phyloP scores from a whole-genome alignment of 2,797 vertebrate species.

The Hapalemur alaotrensis region DNA sequence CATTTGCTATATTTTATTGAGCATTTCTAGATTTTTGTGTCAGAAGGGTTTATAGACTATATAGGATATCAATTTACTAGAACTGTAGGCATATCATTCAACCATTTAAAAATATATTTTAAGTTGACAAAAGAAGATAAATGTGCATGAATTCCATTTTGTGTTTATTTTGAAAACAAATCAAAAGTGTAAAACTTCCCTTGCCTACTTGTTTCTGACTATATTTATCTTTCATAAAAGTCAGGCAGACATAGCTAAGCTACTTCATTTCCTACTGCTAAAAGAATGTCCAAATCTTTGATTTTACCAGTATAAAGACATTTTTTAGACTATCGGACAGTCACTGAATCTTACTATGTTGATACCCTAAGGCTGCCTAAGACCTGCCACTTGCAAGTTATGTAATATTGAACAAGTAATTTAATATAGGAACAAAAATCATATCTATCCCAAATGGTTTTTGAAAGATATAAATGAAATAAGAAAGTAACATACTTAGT shows the following conservation, averaged over 20 bases:
- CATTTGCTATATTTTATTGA: neutral
- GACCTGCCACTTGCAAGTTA: neutral
- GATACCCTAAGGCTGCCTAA: neutral
- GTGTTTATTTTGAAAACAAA: conserved; percentile 53
- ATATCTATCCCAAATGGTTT: neutral
- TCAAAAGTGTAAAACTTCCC: neutral
- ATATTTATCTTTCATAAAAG: conserved; percentile 48
- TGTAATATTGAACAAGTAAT: neutral
- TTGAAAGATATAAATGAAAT: neutral
- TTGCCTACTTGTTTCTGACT: neutral
- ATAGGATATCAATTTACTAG: neutral
- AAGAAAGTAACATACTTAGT: neutral
- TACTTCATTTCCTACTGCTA: conserved; percentile 33
- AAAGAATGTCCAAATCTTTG: conserved; percentile 36
- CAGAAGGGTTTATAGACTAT: neutral
- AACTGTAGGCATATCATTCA: neutral
- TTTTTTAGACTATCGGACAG: neutral
- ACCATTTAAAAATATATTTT: neutral
- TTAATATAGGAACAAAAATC: neutral
- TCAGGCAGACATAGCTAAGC: neutral
- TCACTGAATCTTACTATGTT: conserved; percentile 9
- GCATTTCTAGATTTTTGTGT: neutral
- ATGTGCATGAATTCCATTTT: neutral
- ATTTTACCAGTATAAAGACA: neutral
- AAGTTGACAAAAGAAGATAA: neutral